These are phyloP conservation scores for Taphrorychus bicolor DNA, from an alignment of 2,888 invertebrate genomes.

Conservation along the genomic window DNA sequence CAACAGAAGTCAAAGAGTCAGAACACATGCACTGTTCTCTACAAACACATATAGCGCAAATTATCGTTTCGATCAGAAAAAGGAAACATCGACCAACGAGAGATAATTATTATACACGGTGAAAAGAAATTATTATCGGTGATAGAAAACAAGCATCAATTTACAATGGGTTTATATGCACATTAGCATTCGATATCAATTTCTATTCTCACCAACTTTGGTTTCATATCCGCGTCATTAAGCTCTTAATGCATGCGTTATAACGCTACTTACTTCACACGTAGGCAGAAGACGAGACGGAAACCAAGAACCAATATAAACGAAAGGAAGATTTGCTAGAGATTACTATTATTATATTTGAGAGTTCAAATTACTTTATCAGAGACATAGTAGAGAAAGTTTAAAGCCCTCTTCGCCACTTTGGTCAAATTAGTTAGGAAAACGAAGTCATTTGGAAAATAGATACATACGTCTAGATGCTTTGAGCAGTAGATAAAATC, in stretches of 20 bases:
- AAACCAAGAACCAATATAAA: neutral
- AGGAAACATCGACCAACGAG: too few relatives aligned
- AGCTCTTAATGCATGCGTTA: slow-evolving; percentile 17
- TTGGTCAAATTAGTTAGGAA: too few relatives aligned
- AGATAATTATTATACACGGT: neutral
- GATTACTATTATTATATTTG: neutral
- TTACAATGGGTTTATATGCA: slow-evolving; percentile 12
- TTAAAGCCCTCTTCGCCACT: too few relatives aligned
- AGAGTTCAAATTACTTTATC: slow-evolving; percentile 9
- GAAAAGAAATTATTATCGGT: slow-evolving; percentile 21
- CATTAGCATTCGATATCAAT: slow-evolving; percentile 29
- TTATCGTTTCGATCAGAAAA: neutral
- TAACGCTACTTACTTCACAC: neutral
- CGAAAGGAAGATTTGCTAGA: neutral
- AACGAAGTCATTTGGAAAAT: too few relatives aligned
- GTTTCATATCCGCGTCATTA: slow-evolving; percentile 38
- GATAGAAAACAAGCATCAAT: slow-evolving; percentile 14
- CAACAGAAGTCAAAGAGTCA: neutral
- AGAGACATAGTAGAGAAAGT: neutral
- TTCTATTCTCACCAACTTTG: slow-evolving; percentile 28
- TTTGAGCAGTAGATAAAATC: too few relatives aligned
- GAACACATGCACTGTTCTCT: neutral
- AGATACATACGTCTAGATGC: too few relatives aligned
- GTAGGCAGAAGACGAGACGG: neutral
- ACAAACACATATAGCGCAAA: neutral